Conservation (phyloP, 2,113 vertebrate genomes). For the Empidonax traillii region DNA sequence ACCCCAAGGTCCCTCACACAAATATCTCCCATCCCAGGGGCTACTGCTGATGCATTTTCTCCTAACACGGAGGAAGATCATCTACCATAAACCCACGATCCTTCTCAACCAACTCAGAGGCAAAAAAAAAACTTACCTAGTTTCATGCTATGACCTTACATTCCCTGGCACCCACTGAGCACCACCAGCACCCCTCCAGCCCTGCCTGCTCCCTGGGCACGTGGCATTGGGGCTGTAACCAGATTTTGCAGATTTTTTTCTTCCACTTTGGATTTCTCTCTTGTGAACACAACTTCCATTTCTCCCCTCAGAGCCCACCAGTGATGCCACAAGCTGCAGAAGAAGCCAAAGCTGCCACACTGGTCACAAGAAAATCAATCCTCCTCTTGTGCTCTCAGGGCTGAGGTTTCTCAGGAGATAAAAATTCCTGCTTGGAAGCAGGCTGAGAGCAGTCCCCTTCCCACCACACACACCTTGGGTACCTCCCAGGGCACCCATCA, state of each 20-base stretch:
- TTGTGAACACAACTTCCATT: neutral
- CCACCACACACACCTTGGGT: neutral
- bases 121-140: neutral
- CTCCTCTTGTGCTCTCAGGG: neutral
- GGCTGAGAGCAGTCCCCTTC: neutral
- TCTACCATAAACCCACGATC: neutral
- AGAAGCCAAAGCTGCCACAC: neutral
- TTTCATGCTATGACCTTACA: neutral
- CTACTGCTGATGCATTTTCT: neutral
- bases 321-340: neutral
- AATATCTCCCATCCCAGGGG: neutral
- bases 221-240: accelerated
- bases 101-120: neutral
- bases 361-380: neutral
- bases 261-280: neutral
- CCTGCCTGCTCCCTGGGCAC: neutral
- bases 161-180: neutral
- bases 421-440: neutral
- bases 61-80: accelerated
- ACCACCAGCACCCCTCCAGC: neutral
- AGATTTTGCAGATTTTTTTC: neutral
- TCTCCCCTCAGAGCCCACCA: neutral
- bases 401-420: neutral
- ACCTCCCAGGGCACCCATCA: neutral
- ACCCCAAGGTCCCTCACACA: neutral